Evolutionary conservation across 2,113 vertebrate species (phyloP).

Genomic region (Tretioscincus oriximinensis): DNA sequence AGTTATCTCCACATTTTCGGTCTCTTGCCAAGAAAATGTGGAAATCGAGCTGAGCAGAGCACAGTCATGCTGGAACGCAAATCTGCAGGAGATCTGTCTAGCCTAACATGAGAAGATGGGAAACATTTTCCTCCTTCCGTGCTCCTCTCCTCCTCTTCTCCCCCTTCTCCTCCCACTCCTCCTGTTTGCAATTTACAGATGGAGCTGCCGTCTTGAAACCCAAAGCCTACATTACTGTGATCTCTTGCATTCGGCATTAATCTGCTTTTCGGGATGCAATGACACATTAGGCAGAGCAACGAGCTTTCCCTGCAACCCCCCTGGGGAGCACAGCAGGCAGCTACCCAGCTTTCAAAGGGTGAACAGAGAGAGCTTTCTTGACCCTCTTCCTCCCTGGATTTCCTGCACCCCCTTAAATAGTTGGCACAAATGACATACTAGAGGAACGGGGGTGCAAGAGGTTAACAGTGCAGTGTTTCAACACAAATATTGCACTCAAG

Average conservation of each 20-base stretch:
- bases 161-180: background rate
- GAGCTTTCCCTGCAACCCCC: background rate
- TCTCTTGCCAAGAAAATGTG: background rate
- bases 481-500: no score
- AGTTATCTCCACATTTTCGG: background rate
- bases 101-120: background rate
- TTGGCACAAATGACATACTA: background rate
- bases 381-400: background rate
- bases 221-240: background rate
- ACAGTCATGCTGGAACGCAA: background rate
- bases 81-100: background rate
- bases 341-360: background rate
- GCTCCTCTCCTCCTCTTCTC: background rate
- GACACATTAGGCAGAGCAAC: background rate
- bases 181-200: background rate
- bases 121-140: no score
- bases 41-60: background rate
- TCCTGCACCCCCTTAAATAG: background rate
- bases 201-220: no score
- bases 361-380: background rate
- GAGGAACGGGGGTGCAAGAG: no score
- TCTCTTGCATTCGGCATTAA: background rate
- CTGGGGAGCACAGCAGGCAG: no score
- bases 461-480: no score
- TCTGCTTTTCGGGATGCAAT: accelerated